These are phyloP conservation scores for Aulostomus chinensis DNA, from an alignment of 2,797 vertebrate genomes.

Conservation along the genomic window DNA sequence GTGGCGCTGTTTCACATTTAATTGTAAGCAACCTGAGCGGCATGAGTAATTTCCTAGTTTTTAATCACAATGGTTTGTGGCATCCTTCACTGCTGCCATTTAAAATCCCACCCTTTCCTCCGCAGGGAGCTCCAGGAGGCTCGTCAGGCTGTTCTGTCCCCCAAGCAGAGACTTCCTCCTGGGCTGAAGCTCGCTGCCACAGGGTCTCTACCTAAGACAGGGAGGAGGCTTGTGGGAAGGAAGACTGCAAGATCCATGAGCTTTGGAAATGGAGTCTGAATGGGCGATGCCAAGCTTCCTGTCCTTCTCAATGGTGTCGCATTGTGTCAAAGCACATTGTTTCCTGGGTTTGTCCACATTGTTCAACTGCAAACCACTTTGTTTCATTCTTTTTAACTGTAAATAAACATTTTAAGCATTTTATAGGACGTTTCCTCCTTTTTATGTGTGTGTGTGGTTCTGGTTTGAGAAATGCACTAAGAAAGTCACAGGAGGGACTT, in stretches of 20 bases:
- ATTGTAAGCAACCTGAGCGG: background rate
- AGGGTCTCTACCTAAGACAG: slow-evolving; percentile 48
- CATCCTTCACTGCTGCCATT: too few relatives aligned
- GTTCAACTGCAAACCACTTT: background rate
- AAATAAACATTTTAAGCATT: slow-evolving; percentile 78
- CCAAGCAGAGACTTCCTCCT: slow-evolving; percentile 46
- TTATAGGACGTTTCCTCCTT: too few relatives aligned
- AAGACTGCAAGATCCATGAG: slow-evolving; percentile 85
- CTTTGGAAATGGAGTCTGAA: slow-evolving; percentile 75
- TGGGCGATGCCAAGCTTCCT: too few relatives aligned
- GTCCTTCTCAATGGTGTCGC: too few relatives aligned
- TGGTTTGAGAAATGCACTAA: too few relatives aligned
- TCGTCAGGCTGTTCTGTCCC: slow-evolving; percentile 80
- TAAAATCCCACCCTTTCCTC: slow-evolving; percentile 5
- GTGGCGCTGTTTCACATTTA: slow-evolving; percentile 7
- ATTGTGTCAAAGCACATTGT: background rate
- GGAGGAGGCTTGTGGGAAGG: slow-evolving; percentile 82
- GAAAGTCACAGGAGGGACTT: slow-evolving; percentile 40
- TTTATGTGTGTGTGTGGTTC: too few relatives aligned
- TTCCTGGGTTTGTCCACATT: background rate
- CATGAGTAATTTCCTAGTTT: too few relatives aligned
- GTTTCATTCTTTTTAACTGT: slow-evolving; percentile 61
- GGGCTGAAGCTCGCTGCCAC: slow-evolving; percentile 21
- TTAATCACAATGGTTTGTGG: too few relatives aligned
- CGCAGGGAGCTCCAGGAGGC: slow-evolving; percentile 88